phyloP scores from a whole-genome alignment of 2,113 vertebrate genomes.

The Piprites chloris region DNA sequence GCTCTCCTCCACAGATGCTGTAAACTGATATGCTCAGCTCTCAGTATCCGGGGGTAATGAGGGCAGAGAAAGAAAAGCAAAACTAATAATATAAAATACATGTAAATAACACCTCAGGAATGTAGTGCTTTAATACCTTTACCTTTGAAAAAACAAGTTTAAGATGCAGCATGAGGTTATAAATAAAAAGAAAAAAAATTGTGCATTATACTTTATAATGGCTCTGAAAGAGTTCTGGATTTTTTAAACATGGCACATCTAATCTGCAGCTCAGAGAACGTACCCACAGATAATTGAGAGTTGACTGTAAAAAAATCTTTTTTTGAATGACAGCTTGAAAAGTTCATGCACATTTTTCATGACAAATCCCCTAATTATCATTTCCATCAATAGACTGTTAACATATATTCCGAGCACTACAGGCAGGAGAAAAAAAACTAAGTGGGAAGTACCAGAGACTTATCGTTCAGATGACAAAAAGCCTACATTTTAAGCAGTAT shows the following conservation, averaged over 20 bases:
- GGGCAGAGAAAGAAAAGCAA: slow-evolving; percentile 4
- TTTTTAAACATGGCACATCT: slow-evolving; percentile 2
- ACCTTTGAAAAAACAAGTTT: neutral
- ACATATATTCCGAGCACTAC: neutral
- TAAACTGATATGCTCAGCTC: neutral
- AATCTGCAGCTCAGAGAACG: slow-evolving; percentile 32
- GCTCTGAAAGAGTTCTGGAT: neutral
- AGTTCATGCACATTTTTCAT: slow-evolving; percentile 49
- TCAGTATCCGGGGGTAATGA: neutral
- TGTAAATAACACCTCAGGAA: neutral
- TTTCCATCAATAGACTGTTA: slow-evolving; percentile 47
- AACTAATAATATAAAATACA: neutral
- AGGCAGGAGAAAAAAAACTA: slow-evolving; percentile 4
- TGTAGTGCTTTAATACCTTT: neutral
- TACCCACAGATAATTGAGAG: slow-evolving; percentile 35
- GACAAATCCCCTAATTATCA: slow-evolving; percentile 58
- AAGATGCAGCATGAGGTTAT: neutral
- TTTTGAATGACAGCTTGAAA: slow-evolving; percentile 56
- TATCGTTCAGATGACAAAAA: neutral
- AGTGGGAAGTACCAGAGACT: neutral
- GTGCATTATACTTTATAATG: neutral
- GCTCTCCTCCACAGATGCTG: neutral
- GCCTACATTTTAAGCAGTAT: neutral
- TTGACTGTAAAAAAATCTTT: slow-evolving; percentile 43
- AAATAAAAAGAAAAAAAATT: neutral